Evolutionary conservation across 2,888 invertebrate species (phyloP), one percentile per base, ranked within the genome.

Genomic region (Candidula unifasciata): DNA sequence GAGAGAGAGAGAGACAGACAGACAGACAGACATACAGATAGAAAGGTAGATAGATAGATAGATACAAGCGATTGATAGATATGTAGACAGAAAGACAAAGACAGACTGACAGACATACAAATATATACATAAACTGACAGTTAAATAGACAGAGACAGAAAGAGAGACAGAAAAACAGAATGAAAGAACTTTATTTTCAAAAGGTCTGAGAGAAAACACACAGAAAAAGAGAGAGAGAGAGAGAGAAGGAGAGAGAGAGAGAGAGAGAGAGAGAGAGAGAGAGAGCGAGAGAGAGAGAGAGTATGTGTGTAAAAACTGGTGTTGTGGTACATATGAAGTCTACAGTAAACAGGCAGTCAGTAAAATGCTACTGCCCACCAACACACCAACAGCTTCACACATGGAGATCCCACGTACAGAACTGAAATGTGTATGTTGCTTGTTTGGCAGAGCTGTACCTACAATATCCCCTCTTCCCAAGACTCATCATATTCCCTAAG

Each of bases 221-320:
- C 5, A 60, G 60, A 60, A 21, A 60, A 21, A 60, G 60, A 60
- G 60, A 60, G 60, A 60, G 60, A 60, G 60, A 60, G 60, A 60
- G 60, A 60, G n/a, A 60, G 60, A 60, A 5, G 6, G 60, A 60
- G n/a, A 24, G 21, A 60, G 21, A 60, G 60, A 60, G 60, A 60
- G 60, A 60, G 60, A 60, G 60, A 60, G 60, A 60, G 60, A 60
- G 60, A 60, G 60, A 60, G 60, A 60, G 60, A 60, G 60, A 60
- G 60, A 60, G 60, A 60, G 60, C 5, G 60, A 60, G 60, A 60
- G 60, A 60, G 60, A 60, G 60, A 60, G 2, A 60, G 10, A n/a
- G 18, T 16, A 3, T n/a, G 21, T 44, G 8, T 1, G 44, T 6
- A 44, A 44, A n/a, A n/a, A n/a, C n/a, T n/a, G n/a, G n/a, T n/a